Percentiles rank a stretch among this genome's conserved stretches.
Conservation (phyloP, 2,113 vertebrate genomes). For the Dolichallabes microphthalmus region DNA sequence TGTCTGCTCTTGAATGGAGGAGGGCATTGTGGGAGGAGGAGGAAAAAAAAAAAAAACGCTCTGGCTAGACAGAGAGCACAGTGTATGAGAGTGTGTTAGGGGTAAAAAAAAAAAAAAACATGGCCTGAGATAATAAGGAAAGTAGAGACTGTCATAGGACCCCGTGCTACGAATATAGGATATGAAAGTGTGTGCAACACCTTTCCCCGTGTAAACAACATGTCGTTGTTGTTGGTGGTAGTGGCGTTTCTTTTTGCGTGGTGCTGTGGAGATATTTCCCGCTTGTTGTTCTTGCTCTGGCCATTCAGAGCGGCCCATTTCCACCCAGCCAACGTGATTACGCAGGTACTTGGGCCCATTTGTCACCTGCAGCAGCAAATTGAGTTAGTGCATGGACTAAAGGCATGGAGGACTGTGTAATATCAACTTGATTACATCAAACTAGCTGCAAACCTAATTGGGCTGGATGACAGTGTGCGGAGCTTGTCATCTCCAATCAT, state of each 20-base stretch:
- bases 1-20: conserved; percentile 69
- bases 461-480: conserved; percentile 94
- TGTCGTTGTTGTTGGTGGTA: too few species aligned
- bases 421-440: conserved; percentile 99
- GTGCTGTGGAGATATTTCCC: conserved; percentile 12
- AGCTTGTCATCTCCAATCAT: conserved; percentile 99
- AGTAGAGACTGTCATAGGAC: conserved; percentile 12
- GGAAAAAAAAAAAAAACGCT: conserved; percentile 46
- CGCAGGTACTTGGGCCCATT: conserved; percentile 93
- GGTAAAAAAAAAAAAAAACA: background rate
- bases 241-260: background rate
- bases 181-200: background rate
- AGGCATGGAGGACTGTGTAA: conserved; percentile 96
- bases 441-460: conserved; percentile 98
- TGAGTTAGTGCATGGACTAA: conserved; percentile 93
- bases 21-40: conserved; percentile 56
- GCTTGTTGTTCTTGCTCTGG: conserved; percentile 80
- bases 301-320: conserved; percentile 87
- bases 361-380: conserved; percentile 94
- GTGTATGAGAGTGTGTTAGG: conserved; percentile 43
- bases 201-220: conserved; percentile 7
- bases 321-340: conserved; percentile 89
- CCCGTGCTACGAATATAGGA: conserved; percentile 5
- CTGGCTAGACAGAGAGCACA: conserved; percentile 73
- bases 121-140: conserved; percentile 1